Conservation (phyloP, 2,888 invertebrate species). For the Suillia variegata region DNA sequence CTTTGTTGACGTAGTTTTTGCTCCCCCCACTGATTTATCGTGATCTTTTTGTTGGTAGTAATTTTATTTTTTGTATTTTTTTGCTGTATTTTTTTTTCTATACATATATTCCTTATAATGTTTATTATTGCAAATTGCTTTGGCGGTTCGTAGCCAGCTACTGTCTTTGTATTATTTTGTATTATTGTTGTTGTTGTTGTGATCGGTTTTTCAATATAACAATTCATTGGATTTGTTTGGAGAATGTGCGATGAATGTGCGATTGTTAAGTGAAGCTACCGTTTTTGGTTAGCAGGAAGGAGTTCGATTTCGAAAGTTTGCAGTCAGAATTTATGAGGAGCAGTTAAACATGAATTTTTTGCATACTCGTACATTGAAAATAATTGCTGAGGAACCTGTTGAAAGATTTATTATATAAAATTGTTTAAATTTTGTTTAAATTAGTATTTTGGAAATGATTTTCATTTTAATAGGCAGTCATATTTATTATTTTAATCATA, state of each 20-base stretch:
- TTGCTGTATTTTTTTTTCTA: conserved; percentile 18
- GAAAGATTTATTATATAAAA: too few relatives aligned
- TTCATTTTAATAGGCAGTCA: too few relatives aligned
- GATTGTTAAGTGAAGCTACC: not conserved
- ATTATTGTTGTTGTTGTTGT: not conserved
- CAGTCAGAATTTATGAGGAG: too few relatives aligned
- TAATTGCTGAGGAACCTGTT: too few relatives aligned
- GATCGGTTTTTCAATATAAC: not conserved
- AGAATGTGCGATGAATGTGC: not conserved
- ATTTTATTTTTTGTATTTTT: conserved; percentile 20
- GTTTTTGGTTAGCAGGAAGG: not conserved
- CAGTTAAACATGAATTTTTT: too few relatives aligned
- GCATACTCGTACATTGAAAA: too few relatives aligned
- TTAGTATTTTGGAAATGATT: too few relatives aligned
- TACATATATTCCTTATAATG: conserved; percentile 38
- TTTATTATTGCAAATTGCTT: conserved; percentile 54
- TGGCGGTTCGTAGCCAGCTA: conserved; percentile 51
- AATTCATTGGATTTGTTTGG: not conserved
- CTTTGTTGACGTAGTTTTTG: conserved; percentile 1
- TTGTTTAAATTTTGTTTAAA: too few relatives aligned
- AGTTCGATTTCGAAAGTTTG: not conserved
- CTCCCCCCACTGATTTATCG: conserved; percentile 43
- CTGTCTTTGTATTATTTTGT: conserved; percentile 18
- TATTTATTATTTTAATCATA: too few relatives aligned
- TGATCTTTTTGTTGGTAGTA: conserved; percentile 39